A percentile compares a stretch with the other conserved stretches of the same genome.
Conservation (phyloP, 2,888 invertebrate species). For the Nymphalis polychloros region DNA sequence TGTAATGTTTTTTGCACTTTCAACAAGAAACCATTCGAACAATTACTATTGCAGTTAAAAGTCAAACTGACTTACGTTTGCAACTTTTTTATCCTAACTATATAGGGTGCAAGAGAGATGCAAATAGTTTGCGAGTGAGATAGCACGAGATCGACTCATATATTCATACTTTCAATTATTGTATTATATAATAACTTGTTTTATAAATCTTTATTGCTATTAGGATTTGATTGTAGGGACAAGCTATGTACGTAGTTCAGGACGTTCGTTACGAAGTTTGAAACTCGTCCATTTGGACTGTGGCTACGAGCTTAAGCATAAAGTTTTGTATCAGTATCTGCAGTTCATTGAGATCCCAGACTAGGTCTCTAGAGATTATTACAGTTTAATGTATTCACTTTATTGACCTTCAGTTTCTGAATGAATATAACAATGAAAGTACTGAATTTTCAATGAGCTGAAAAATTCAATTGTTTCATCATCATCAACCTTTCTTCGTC, state of each 20-base stretch:
- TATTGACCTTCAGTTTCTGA: neutral
- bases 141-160: too few relatives aligned
- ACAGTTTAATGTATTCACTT: conserved; percentile 9
- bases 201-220: too few relatives aligned
- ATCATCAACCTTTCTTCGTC: too few relatives aligned
- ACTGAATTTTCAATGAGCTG: neutral
- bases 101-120: too few relatives aligned
- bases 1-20: too few relatives aligned
- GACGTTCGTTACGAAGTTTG: conserved; percentile 6
- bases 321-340: conserved; percentile 30
- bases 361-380: neutral
- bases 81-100: too few relatives aligned
- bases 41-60: too few relatives aligned
- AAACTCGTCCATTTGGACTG: conserved; percentile 29
- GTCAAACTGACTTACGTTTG: too few relatives aligned
- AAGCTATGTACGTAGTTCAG: neutral
- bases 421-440: neutral
- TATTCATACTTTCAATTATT: too few relatives aligned
- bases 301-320: conserved; percentile 26
- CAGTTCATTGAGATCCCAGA: conserved; percentile 23
- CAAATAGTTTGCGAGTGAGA: too few relatives aligned
- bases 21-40: too few relatives aligned
- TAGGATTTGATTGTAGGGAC: neutral
- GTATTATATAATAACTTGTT: too few relatives aligned
- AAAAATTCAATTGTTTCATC: neutral